A percentile compares a stretch with the other conserved stretches of the same genome.
Evolutionary conservation across 2,113 vertebrate species (phyloP).

Genomic region (Paratilapia polleni): DNA sequence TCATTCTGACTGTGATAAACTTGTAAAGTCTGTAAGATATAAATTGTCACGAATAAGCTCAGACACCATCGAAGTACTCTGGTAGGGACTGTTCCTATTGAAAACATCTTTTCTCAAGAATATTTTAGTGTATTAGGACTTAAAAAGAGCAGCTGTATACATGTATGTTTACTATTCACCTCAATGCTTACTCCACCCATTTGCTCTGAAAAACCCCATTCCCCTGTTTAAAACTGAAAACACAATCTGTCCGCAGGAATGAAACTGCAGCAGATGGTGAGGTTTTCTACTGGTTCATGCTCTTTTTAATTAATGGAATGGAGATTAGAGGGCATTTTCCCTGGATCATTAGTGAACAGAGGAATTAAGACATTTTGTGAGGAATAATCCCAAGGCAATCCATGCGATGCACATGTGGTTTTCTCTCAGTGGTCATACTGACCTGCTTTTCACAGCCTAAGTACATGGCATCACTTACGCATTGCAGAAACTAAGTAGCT

Average conservation of each 20-base stretch:
- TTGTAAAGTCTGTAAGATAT: background rate
- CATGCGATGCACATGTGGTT: slow-evolving; percentile 76
- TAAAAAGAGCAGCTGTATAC: slow-evolving; percentile 42
- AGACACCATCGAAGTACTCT: background rate
- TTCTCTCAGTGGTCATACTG: slow-evolving; percentile 74
- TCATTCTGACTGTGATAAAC: background rate
- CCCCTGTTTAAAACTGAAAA: slow-evolving; percentile 68
- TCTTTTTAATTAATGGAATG: slow-evolving; percentile 85
- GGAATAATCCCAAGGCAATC: slow-evolving; percentile 80
- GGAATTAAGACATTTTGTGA: slow-evolving; percentile 84
- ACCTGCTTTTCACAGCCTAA: slow-evolving; percentile 79
- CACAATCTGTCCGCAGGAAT: slow-evolving; percentile 77
- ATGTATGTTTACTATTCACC: slow-evolving; percentile 50
- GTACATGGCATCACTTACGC: slow-evolving; percentile 77
- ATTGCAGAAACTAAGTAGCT: slow-evolving; percentile 73
- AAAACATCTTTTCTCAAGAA: background rate
- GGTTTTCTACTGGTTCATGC: slow-evolving; percentile 80
- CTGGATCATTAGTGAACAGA: slow-evolving; percentile 84
- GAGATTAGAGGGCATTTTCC: slow-evolving; percentile 82
- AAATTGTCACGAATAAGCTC: slow-evolving; percentile 5
- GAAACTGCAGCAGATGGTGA: slow-evolving; percentile 81
- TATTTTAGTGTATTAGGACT: slow-evolving; percentile 30
- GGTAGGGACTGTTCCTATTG: slow-evolving; percentile 4
- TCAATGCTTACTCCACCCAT: slow-evolving; percentile 30
- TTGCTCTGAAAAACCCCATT: slow-evolving; percentile 55